Evolutionary conservation across 2,797 vertebrate species (phyloP), one percentile per base, ranked within the genome.

Genomic region (Oceanodroma leucorhoa): DNA sequence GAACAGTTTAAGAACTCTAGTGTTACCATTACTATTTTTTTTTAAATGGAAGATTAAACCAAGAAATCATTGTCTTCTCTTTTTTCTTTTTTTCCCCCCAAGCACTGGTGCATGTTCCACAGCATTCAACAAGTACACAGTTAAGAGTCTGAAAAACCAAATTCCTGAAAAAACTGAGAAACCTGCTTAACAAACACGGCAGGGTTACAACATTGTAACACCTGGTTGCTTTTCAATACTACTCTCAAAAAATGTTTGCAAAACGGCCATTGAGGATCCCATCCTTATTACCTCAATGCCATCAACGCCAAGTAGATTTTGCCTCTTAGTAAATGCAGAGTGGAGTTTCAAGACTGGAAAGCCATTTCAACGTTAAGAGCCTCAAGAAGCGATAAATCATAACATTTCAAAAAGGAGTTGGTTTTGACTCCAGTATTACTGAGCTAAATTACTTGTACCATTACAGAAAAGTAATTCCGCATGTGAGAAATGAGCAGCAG

Each of bases 381-480:
- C 36, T 73, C 24, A 3, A 69, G 78, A 90, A 83, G 77, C 41
- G 66, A 85, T 58, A 89, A 69, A 83, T 71, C 85, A 38, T 40
- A 65, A 83, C 57, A 58, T 82, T 72, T 91, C 85, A 70, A 66
- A 89, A 40, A 55, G 40, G n/a, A 80, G 79, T 19, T 69, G 79
- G 17, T 81, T 96, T 79, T 83, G 83, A 89, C 70, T 89, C 54
- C 21, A 1, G 26, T 55, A 60, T 50, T 60, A 76, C 62, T 5
- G 54, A 86, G 69, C 29, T 54, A 79, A 89, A 78, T 72, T 85
- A 89, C 82, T 62, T 12, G 20, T 9, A 45, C 66, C 82, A 43
- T 85, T 87, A 88, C 50, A 80, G 89, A n/a, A 32, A 60, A 94
- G 88, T 73, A 91, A 95, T 86, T 90, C 85, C 2, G 1, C 2